These are phyloP conservation scores for Geothlypis trichas DNA, from an alignment of 2,113 vertebrate genomes.

Conservation along the genomic window DNA sequence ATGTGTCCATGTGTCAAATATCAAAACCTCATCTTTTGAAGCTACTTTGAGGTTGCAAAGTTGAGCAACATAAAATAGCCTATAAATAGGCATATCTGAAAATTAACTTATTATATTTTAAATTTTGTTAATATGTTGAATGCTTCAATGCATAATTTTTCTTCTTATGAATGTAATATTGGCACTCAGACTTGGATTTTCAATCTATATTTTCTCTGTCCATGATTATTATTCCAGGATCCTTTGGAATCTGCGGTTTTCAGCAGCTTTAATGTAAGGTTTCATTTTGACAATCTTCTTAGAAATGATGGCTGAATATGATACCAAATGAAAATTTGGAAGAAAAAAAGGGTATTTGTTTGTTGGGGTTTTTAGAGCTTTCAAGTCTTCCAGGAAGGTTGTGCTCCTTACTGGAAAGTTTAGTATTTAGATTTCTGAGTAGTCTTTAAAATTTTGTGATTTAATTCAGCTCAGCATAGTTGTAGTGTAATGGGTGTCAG, in stretches of 20 bases:
- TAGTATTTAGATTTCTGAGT: background rate
- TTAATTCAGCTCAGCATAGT: background rate
- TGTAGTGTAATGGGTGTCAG: background rate
- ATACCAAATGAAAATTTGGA: background rate
- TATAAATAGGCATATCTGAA: background rate
- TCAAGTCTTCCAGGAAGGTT: background rate
- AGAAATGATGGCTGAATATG: background rate
- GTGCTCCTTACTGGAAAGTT: background rate
- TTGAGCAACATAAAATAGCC: background rate
- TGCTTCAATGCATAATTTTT: background rate
- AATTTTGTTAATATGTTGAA: background rate
- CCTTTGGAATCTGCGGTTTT: background rate
- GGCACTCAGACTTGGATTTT: background rate
- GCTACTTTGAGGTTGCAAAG: background rate
- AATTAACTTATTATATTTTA: background rate
- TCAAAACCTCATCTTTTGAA: background rate
- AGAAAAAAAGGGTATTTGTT: background rate
- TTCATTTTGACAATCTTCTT: background rate
- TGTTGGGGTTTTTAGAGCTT: background rate
- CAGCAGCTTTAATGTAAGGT: background rate
- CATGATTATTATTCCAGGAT: background rate
- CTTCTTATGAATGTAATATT: background rate
- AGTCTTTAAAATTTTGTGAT: background rate
- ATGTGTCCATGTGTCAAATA: fast-evolving
- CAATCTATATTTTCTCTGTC: background rate